A percentile compares a stretch with the other conserved stretches of the same genome.
phyloP scores from a whole-genome alignment of 1,140 invertebrate species.

The Varroa destructor region DNA sequence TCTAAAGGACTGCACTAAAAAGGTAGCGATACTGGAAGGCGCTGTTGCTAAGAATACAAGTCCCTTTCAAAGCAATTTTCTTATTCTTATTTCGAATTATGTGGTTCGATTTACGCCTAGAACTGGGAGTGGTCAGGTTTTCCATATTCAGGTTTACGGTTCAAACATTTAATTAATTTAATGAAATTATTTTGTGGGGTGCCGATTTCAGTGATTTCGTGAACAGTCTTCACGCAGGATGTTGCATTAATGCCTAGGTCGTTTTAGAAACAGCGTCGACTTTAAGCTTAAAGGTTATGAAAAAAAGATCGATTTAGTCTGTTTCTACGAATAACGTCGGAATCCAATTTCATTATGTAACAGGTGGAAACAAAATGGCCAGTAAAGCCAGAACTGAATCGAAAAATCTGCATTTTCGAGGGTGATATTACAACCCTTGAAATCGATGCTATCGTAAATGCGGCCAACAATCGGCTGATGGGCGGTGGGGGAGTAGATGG shows the following conservation, averaged over 20 bases:
- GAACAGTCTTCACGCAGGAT: too few species aligned
- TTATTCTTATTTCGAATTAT: background rate
- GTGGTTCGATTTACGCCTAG: background rate
- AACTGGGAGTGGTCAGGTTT: background rate
- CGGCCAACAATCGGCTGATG: constrained; percentile 61
- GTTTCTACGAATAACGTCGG: too few species aligned
- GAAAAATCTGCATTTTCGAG: constrained; percentile 38
- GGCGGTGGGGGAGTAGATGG: constrained; percentile 80
- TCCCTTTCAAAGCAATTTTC: background rate
- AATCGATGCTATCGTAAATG: constrained; percentile 82
- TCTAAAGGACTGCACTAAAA: constrained; percentile 26
- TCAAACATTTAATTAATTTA: too few species aligned
- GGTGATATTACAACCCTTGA: constrained; percentile 77
- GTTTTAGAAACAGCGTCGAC: too few species aligned
- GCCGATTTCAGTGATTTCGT: too few species aligned
- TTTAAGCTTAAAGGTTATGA: too few species aligned
- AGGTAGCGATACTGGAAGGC: constrained; percentile 6
- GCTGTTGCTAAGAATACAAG: background rate
- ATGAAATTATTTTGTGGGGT: too few species aligned
- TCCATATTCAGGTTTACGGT: background rate
- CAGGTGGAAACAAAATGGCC: constrained; percentile 29
- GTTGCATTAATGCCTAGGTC: too few species aligned
- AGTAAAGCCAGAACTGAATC: constrained; percentile 33
- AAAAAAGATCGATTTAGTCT: too few species aligned
- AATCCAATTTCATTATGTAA: background rate